Evolutionary conservation across 1,140 invertebrate species (phyloP).

Genomic region (Platyura marginata): DNA sequence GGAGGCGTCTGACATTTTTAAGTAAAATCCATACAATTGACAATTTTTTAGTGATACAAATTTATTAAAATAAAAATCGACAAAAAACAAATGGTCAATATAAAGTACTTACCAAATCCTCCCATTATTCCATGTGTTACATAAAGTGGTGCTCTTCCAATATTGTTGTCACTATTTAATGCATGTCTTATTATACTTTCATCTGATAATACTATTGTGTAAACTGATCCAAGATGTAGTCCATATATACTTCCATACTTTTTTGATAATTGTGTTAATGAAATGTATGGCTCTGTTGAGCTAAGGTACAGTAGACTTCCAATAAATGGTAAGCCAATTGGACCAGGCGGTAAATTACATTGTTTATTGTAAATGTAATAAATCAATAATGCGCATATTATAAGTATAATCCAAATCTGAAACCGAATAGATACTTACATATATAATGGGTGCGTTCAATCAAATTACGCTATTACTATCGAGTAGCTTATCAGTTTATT

Average conservation of each 20-base stretch:
- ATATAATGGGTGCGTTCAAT: too few relatives aligned
- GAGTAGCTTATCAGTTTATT: too few relatives aligned
- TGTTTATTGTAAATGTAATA: too few relatives aligned
- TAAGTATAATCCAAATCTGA: too few relatives aligned
- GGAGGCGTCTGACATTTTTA: too few relatives aligned
- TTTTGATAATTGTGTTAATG: slow-evolving; percentile 39
- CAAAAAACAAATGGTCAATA: too few relatives aligned
- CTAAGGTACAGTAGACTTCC: slow-evolving; percentile 61
- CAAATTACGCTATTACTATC: too few relatives aligned
- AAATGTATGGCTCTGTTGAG: slow-evolving; percentile 41
- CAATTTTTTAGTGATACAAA: too few relatives aligned
- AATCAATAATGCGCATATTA: too few relatives aligned
- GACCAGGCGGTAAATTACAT: slow-evolving; percentile 55
- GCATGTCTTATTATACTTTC: slow-evolving; percentile 44
- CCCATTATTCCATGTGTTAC: slow-evolving; percentile 72
- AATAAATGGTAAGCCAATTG: slow-evolving; percentile 51
- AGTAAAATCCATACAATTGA: too few relatives aligned
- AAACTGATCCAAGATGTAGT: slow-evolving; percentile 48
- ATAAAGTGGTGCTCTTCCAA: slow-evolving; percentile 56
- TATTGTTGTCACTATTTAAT: slow-evolving; percentile 45
- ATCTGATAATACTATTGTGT: slow-evolving; percentile 55
- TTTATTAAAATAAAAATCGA: too few relatives aligned
- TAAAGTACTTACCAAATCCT: slow-evolving; percentile 63
- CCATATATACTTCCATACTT: slow-evolving; percentile 54
- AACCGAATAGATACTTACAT: too few relatives aligned